phyloP scores from a whole-genome alignment of 2,797 vertebrate genomes.

The Chrosomus eos region DNA sequence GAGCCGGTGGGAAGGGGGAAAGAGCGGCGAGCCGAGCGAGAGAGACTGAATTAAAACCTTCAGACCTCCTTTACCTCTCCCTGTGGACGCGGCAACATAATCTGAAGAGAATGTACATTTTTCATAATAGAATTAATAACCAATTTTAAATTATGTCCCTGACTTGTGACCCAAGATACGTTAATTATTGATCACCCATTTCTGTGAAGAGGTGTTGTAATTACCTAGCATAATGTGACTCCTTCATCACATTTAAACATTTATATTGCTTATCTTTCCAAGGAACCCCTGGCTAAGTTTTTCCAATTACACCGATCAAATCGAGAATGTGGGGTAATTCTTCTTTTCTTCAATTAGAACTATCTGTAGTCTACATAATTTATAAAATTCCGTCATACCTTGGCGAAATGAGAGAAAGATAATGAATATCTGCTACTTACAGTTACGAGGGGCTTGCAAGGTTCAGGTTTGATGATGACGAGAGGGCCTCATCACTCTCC shows the following conservation, averaged over 20 bases:
- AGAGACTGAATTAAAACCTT: constrained; percentile 54
- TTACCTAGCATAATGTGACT: constrained; percentile 77
- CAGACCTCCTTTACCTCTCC: constrained; percentile 47
- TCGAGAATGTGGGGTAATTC: constrained; percentile 64
- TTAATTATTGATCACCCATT: constrained; percentile 78
- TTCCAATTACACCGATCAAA: constrained; percentile 77
- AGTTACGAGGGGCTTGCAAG: background rate
- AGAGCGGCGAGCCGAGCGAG: background rate
- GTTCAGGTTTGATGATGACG: constrained; percentile 8
- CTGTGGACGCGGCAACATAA: constrained; percentile 46
- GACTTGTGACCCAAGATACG: constrained; percentile 67
- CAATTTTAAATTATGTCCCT: constrained; percentile 66
- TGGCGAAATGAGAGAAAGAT: constrained; percentile 42
- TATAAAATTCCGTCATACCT: constrained; percentile 61
- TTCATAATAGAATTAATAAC: constrained; percentile 69
- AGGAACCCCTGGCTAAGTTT: constrained; percentile 67
- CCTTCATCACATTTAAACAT: constrained; percentile 80
- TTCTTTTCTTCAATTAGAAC: constrained; percentile 71
- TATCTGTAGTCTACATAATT: constrained; percentile 63
- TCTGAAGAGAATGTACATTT: constrained; percentile 45
- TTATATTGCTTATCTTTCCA: constrained; percentile 78
- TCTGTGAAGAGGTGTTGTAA: constrained; percentile 71
- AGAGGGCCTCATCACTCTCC: constrained; percentile 2
- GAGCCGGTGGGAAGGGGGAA: constrained; percentile 38
- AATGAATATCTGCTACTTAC: constrained; percentile 48